A percentile compares a stretch with the other conserved stretches of the same genome.
Conservation (phyloP, 2,113 vertebrate species). For the Tragelaphus imberbis region DNA sequence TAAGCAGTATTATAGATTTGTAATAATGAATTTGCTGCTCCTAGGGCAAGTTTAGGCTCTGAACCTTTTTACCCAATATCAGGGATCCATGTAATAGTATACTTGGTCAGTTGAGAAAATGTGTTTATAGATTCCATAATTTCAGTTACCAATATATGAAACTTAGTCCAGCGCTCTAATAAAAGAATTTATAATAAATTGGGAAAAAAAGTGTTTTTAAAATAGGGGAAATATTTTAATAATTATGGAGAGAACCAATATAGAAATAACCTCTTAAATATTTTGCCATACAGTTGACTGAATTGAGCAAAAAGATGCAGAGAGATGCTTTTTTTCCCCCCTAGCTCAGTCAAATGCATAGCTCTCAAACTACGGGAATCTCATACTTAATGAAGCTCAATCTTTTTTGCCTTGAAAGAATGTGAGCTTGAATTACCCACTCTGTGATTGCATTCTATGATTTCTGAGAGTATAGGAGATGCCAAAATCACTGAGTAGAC, state of each 20-base stretch:
- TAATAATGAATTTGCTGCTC: not conserved
- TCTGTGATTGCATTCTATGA: not conserved
- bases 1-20: not conserved
- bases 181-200: not conserved
- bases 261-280: not conserved
- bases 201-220: not conserved
- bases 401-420: not conserved
- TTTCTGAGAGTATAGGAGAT: not conserved
- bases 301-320: not conserved
- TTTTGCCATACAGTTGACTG: not conserved
- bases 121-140: not conserved
- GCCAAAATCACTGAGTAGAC: not conserved
- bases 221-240: not conserved
- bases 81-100: not conserved
- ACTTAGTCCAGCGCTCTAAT: not conserved
- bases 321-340: not conserved
- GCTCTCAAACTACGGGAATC: not conserved
- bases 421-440: not conserved
- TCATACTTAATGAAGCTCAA: not conserved
- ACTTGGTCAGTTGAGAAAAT: not conserved
- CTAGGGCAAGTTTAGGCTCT: not conserved
- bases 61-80: not conserved
- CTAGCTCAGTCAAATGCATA: not conserved
- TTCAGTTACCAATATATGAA: not conserved
- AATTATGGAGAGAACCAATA: not conserved